Base-by-base conservation (phyloP, 2,888 invertebrate species). In the Rotaria socialis region DNA sequence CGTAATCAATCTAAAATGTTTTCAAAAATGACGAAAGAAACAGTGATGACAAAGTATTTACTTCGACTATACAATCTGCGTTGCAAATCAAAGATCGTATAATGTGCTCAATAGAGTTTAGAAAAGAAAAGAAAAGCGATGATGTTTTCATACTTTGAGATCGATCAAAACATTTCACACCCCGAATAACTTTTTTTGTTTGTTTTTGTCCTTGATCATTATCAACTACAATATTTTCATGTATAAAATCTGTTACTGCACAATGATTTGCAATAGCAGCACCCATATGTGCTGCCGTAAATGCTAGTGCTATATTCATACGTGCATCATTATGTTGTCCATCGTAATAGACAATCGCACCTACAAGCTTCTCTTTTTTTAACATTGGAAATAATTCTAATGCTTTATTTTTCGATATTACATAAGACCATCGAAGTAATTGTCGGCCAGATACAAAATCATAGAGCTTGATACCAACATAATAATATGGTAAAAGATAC, bases 401-500 rank as follows among this genome's bases (percentile, higher is more conserved):
- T 0, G 99, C 97, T 90, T 95, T 95, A 88, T 94, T 94, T 92
- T 97, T 98, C 84, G 95, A 95, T 86, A 99, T 93, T 89, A 95
- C 95, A 92, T 98, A 99, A 35, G 97, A 97, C 89, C 94, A 94
- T 91, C 97, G 97, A 24, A 99, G 94, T 88, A 96, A 95, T 90
- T 97, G 94, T 89, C 94, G 94, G 10, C 99, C 99, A 50, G 99
- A 97, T 0, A 99, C 98, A 85, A 99, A 90, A 91, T 99, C 99
- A 92, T 99, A 99, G 93, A 95, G 94, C 92, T 99, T 99, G 89
- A 99, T 98, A 88, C 99, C 99, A 89, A 95, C 94, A 97, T 97
- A 99, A 92, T 94, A 99, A 91, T 99, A 99, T 0, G 99, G 99
- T 87, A 99, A 94, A 92, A 98, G 97, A 97, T 98, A 99, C 95